Evolutionary conservation across 2,888 invertebrate genomes (phyloP), one percentile per base, ranked within the genome.

Genomic region (Entomobrya multifasciata): DNA sequence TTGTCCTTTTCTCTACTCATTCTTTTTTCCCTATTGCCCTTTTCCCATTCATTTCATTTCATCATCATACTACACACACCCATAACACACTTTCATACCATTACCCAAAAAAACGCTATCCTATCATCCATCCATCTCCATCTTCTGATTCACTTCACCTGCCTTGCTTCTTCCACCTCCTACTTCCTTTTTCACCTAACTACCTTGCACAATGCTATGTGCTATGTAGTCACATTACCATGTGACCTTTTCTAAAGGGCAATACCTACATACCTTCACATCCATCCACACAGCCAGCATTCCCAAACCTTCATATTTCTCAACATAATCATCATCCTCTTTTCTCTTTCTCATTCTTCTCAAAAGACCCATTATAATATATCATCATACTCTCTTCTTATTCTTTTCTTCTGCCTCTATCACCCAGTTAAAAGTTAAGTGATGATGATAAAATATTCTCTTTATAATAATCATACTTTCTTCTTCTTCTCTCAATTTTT

Each of bases 211-310:
- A n/a, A n/a, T n/a, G n/a, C n/a, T n/a, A n/a, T n/a, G n/a, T n/a
- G n/a, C n/a, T n/a, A n/a, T n/a, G n/a, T n/a, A n/a, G n/a, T n/a
- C n/a, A 36, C 62, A 79, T 65, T 62, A 44, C 30, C n/a, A n/a
- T n/a, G 30, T 81, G 81, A 81, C 81, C 81, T 81, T 81, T 81
- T 72, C 44, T 47, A 81, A 81, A 81, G 70, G 81, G 81, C 72
- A 81, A 36, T n/a, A 27, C 27, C 52, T 11, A 55, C 74, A 52
- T 10, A n/a, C n/a, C n/a, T n/a, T n/a, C n/a, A n/a, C n/a, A n/a
- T n/a, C n/a, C n/a, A n/a, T n/a, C n/a, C n/a, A n/a, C 36, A 36
- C 36, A 36, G 36, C 36, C 52, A 6, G 36, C 36, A 52, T 74
- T 30, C 15, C 20, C 52, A 52, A 74, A n/a, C n/a, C n/a, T n/a